These are phyloP conservation scores for Diabrotica virgifera DNA, from an alignment of 1,140 invertebrate species.

Conservation along the genomic window DNA sequence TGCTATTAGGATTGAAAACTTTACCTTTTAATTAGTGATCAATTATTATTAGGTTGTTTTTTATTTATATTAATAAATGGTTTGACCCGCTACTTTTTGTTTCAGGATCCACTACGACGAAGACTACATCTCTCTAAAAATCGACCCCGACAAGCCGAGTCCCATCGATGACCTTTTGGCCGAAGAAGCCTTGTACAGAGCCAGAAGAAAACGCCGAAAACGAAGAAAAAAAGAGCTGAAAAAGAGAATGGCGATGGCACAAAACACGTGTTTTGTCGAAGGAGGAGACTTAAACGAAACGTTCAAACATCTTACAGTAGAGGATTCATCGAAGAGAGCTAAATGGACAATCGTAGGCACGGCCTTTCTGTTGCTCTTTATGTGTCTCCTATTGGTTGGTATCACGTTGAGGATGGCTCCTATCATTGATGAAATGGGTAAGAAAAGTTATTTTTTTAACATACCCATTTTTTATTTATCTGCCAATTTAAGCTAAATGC, in stretches of 20 bases:
- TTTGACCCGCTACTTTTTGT: conserved; percentile 6
- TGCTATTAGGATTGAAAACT: no score
- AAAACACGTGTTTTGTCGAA: conserved; percentile 27
- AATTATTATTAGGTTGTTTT: no score
- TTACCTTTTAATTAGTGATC: no score
- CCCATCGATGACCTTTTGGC: conserved; percentile 47
- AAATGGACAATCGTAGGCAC: conserved; percentile 86
- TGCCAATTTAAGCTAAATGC: no score
- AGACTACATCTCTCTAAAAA: conserved; percentile 53
- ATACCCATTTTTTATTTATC: no score
- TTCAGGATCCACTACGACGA: conserved; percentile 52
- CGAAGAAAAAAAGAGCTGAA: conserved; percentile 44
- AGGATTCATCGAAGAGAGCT: conserved; percentile 75
- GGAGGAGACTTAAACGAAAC: conserved; percentile 18
- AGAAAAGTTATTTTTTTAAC: conserved; percentile 43
- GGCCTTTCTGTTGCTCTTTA: conserved; percentile 77
- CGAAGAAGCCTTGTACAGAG: conserved; percentile 40
- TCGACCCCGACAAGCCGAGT: conserved; percentile 51
- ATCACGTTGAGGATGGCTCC: conserved; percentile 86
- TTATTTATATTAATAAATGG: no score
- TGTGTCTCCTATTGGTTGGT: conserved; percentile 84
- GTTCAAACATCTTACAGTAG: conserved; percentile 62
- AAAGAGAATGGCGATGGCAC: conserved; percentile 27
- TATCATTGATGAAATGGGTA: conserved; percentile 90
- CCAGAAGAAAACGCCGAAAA: conserved; percentile 42